Conservation (phyloP, 2,888 invertebrate species). For the Tetragonisca angustula region DNA sequence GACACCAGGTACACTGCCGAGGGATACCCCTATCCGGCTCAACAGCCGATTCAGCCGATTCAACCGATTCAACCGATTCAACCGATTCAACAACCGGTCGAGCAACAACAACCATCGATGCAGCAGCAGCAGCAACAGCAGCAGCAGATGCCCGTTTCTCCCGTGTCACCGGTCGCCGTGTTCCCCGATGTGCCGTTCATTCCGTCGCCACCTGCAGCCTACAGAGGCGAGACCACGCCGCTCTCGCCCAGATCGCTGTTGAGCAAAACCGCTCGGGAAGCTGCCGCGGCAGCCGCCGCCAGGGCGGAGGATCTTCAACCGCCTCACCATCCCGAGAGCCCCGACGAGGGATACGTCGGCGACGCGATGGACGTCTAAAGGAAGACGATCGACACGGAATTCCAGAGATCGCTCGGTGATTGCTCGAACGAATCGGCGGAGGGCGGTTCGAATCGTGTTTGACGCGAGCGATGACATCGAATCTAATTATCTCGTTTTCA, state of each 20-base stretch:
- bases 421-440: neutral
- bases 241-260: slow-evolving; percentile 85
- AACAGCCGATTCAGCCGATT: slow-evolving; percentile 74
- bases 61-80: neutral
- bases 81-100: slow-evolving; percentile 73
- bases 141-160: slow-evolving; percentile 72
- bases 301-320: slow-evolving; percentile 86
- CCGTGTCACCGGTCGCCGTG: slow-evolving; percentile 77
- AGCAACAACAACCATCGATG: slow-evolving; percentile 84
- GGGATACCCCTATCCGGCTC: slow-evolving; percentile 89
- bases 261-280: slow-evolving; percentile 80
- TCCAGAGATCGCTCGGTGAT: no score
- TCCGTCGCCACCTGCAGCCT: slow-evolving; percentile 90
- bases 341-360: slow-evolving; percentile 95
- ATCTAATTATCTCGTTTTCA: neutral
- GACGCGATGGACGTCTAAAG: slow-evolving; percentile 85
- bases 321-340: slow-evolving; percentile 88
- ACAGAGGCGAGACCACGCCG: slow-evolving; percentile 86
- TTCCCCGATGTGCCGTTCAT: slow-evolving; percentile 85
- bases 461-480: neutral
- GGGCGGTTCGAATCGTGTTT: neutral
- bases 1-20: slow-evolving; percentile 90
- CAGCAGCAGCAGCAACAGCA: slow-evolving; percentile 27
- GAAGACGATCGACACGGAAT: no score
- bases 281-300: slow-evolving; percentile 85